Conservation (phyloP, 2,888 invertebrate genomes). For the Drosophila gaucha region DNA sequence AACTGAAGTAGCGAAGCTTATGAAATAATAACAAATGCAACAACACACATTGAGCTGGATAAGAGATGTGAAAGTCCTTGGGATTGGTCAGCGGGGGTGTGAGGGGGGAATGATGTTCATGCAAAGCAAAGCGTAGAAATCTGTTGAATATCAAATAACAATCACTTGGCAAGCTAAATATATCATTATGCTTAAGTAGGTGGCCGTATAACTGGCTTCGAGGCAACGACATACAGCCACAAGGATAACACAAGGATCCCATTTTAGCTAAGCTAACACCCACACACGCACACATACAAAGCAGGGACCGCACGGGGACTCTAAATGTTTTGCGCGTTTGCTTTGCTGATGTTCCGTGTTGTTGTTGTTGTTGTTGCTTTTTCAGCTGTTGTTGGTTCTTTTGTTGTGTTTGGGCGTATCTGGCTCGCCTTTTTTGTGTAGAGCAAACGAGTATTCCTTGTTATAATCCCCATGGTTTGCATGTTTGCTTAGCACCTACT, state of each 20-base stretch:
- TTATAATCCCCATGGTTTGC: constrained; percentile 69
- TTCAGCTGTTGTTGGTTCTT: constrained; percentile 16
- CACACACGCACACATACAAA: constrained; percentile 7
- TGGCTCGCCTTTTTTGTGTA: constrained; percentile 58
- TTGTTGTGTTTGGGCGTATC: constrained; percentile 53
- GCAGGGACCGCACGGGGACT: constrained; percentile 8
- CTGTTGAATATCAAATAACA: constrained; percentile 82
- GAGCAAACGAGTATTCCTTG: constrained; percentile 52
- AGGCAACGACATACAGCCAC: constrained; percentile 28
- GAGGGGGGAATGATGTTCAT: neutral
- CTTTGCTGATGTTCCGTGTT: constrained; percentile 45
- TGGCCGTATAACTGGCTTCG: constrained; percentile 46
- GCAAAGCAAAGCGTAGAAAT: constrained; percentile 56
- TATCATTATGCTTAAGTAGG: constrained; percentile 78
- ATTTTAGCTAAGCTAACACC: constrained; percentile 55
- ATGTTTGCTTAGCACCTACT: constrained; percentile 75
- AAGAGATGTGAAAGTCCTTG: constrained; percentile 5
- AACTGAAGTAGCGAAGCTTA: constrained; percentile 42
- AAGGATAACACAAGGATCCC: constrained; percentile 51
- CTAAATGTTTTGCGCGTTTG: constrained; percentile 57
- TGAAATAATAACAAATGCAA: constrained; percentile 58
- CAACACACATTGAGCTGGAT: constrained; percentile 48
- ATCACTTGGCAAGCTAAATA: constrained; percentile 79
- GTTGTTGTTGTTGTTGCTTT: constrained; percentile 10
- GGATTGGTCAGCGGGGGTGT: neutral